Percentiles rank a stretch among this genome's conserved stretches.
Evolutionary conservation across 2,888 invertebrate species (phyloP).

Genomic region (Dynastes tityus): DNA sequence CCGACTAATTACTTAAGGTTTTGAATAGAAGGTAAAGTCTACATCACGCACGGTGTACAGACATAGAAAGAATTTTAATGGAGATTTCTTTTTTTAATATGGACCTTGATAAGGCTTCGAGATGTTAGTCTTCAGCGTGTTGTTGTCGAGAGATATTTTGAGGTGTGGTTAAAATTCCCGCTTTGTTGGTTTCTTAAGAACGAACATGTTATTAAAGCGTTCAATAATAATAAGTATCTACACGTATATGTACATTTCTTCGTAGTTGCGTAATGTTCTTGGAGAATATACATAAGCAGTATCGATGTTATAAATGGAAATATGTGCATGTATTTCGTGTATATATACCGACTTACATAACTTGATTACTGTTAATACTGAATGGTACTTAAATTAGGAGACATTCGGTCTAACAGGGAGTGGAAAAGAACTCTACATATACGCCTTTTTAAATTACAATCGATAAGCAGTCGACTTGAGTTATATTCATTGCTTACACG

Average conservation of each 20-base stretch:
- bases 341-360: background rate
- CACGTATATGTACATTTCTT: slow-evolving; percentile 21
- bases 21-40: slow-evolving; percentile 7
- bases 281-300: background rate
- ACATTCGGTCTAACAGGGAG: background rate
- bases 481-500: too few relatives aligned
- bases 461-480: background rate
- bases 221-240: background rate
- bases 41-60: background rate
- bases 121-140: background rate
- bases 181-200: slow-evolving; percentile 37
- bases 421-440: background rate
- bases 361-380: background rate
- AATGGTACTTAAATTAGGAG: background rate
- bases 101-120: slow-evolving; percentile 42
- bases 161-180: slow-evolving; percentile 43
- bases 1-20: slow-evolving; percentile 15
- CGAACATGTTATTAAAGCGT: slow-evolving; percentile 27
- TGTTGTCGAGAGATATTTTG: slow-evolving; percentile 22
- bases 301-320: too few relatives aligned
- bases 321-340: background rate
- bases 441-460: background rate
- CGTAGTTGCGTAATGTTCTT: slow-evolving; percentile 5
- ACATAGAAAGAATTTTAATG: slow-evolving; percentile 42
- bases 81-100: slow-evolving; percentile 35